Percentiles rank a stretch among this genome's conserved stretches.
Conservation (phyloP, 2,888 invertebrate genomes). For the Amphipyra berbera region DNA sequence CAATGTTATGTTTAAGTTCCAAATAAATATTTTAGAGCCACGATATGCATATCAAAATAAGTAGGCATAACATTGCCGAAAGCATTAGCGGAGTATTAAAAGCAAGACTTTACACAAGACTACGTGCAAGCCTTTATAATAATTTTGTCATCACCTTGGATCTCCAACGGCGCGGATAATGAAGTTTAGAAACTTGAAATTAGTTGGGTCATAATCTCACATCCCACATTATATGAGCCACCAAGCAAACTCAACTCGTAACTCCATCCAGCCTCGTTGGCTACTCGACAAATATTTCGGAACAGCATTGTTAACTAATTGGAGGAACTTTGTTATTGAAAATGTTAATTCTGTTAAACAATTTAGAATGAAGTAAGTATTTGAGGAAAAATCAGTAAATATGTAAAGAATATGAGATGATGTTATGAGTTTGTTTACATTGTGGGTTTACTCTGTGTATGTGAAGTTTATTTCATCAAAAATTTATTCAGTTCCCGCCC, state of each 20-base stretch:
- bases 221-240: conserved; percentile 71
- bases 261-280: conserved; percentile 52
- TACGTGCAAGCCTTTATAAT: conserved; percentile 69
- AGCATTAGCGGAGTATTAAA: conserved; percentile 37
- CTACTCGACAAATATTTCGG: conserved; percentile 56
- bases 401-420: conserved; percentile 22
- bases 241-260: conserved; percentile 61
- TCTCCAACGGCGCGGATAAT: conserved; percentile 83
- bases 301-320: conserved; percentile 63
- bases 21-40: not conserved
- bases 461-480: conserved; percentile 9
- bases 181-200: conserved; percentile 86
- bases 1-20: not conserved
- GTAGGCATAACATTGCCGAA: not conserved
- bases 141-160: conserved; percentile 81
- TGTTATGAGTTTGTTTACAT: conserved; percentile 25
- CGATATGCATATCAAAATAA: not conserved
- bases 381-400: conserved; percentile 30
- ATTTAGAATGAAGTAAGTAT: conserved; percentile 42
- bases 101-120: conserved; percentile 38
- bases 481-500: conserved; percentile 1
- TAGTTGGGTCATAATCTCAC: conserved; percentile 82
- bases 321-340: conserved; percentile 57
- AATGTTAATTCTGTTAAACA: conserved; percentile 52
- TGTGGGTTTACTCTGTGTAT: conserved; percentile 3